Evolutionary conservation across 2,888 invertebrate genomes (phyloP), one percentile per base, ranked within the genome.

Genomic region (Pteria penguin): DNA sequence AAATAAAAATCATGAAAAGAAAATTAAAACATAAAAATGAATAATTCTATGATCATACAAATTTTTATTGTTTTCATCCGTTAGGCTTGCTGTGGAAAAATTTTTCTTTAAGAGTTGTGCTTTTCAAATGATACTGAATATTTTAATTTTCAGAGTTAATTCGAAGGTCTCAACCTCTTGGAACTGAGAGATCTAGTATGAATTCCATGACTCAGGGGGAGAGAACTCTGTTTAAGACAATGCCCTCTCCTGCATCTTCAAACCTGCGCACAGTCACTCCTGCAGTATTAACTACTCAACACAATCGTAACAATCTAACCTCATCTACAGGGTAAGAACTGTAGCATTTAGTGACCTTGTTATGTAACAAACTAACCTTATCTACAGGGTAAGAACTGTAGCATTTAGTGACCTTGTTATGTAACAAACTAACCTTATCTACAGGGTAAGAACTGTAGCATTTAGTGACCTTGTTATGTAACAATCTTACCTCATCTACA

Each of bases 181-280:
- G 72, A 14, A 57, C 66, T 18, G 66, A 57, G 2, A 66, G 72
- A 60, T 65, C 72, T 18, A 33, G 57, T 32, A 32, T 68, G 57
- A 26, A 32, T 26, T 57, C 63, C 33, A 27, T 75, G 67, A n/a
- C 61, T 1, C 78, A 77, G 27, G 81, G 79, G 18, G 65, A 57
- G 22, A n/a, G n/a, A n/a, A 69, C 78, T 8, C n/a, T 74, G 45
- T 66, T 74, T 22, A 75, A 78, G 45, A 81, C 80, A 27, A 36
- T 74, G 31, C 78, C 83, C 14, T 68, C 73, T 45, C 52, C 76
- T 58, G 31, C 78, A 11, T 72, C 79, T 3, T 79, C 82, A 54
- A 89, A 89, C 4, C 82, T 87, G 70, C 80, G 89, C 52, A 86
- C 82, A 32, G 79, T 89, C 29, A 84, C 83, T 8, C 87, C 89